Base-by-base conservation (phyloP, 2,888 invertebrate species). In the Allygus modestus region DNA sequence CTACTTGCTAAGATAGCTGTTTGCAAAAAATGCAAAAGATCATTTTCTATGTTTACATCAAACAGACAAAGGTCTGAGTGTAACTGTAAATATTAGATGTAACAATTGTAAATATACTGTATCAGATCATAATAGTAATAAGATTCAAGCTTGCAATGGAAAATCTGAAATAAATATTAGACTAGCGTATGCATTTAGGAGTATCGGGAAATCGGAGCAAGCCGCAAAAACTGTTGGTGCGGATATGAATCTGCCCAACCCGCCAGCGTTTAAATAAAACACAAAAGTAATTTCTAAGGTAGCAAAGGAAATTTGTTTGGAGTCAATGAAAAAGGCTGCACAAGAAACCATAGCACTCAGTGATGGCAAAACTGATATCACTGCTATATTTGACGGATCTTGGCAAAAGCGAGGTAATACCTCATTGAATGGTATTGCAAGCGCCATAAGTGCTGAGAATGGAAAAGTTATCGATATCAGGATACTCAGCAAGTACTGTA, bases 141-240 rank as follows among this genome's bases (percentile, higher is more conserved):
- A 46, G 17, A n/a, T n/a, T n/a, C n/a, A n/a, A n/a, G 12, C 46
- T 12, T 12, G 7, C 46, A 46, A 54, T 1, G 81, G 81, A 20
- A 61, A 65, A 12, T 0, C 33, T 33, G 81, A 81, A 61, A 26
- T 81, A 20, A 81, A 81, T 23, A 37, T 81, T 33, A 61, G 81
- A 23, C 23, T 54, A 65, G 81, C 81, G 15, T 81, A 81, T 41
- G 65, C 61, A 0, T 81, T 81, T 20, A 58, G 81, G 20, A 58
- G 61, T 41, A 81, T 81, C 37, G 81, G 81, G 31, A 81, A 81
- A 31, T 58, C 12, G 0, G 81, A 81, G 33, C 81, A 81, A 61
- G 81, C 81, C 26, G 77, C 77, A 28, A 2, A 17, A 12, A 81
- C 73, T 28, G 85, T 23, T 81, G 86, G 86, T 84, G 86, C 12